Base-by-base conservation (phyloP, 2,888 invertebrate genomes). In the Amphiduros pacificus region DNA sequence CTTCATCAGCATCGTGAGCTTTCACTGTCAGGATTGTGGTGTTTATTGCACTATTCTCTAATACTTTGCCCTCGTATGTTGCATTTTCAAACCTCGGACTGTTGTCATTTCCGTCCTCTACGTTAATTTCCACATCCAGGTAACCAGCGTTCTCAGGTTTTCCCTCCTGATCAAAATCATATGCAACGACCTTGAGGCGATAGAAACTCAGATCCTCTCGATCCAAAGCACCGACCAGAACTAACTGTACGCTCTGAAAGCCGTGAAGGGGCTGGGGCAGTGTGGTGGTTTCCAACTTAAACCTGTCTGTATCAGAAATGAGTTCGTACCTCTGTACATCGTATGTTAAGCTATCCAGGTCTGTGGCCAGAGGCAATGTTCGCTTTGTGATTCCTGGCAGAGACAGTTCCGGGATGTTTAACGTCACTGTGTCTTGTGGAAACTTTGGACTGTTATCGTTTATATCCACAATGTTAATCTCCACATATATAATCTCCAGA, bases 401-500 rank as follows among this genome's bases (percentile, higher is more conserved):
- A 9, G 5, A 9, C 27, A 24, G 14, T 51, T 51, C 51, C 6
- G 51, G 26, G 4, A 51, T 51, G 14, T 27, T 27, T 4, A 51
- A 14, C 2, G 14, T 51, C 14, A 51, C 51, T 27, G n/a, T 24
- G 26, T 51, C 24, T 22, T 22, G 5, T 24, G 6, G n/a, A 27
- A 51, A 51, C 17, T 51, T 27, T 6, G 51, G 51, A 6, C 27
- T 51, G 51, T 51, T n/a, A 24, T 51, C 51, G 27, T 51, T 51
- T n/a, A 51, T 51, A 51, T 51, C 51, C 24, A 20, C 22, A 44
- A 44, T 44, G 5, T 44, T 22, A n/a, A 44, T 22, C 22, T 44
- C 44, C 4, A 44, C 22, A 22, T 44, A n/a, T 20, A 44, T 44
- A n/a, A 44, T 44, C 44, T 44, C 44, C 74, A 86, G 88, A 26